Evolutionary conservation across 2,113 vertebrate species (phyloP), one percentile per base, ranked within the genome.

Genomic region (Alosa alosa): DNA sequence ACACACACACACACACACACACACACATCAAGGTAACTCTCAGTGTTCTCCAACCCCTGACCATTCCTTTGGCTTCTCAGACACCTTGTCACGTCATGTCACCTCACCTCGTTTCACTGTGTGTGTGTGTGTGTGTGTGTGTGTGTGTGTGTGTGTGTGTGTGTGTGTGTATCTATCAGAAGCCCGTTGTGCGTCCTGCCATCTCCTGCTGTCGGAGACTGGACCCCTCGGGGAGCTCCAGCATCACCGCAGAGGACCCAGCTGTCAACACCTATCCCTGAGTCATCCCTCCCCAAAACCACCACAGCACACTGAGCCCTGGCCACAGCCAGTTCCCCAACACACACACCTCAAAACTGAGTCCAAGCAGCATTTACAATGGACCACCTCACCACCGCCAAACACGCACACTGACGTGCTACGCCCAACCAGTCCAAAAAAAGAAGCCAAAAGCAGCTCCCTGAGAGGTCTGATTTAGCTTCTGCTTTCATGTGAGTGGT

Each of bases 61-160:
- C 57, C 57, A 22, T 64, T 20, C 22, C 64, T 13, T 25, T 36
- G 64, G 64, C 25, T 13, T 72, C 25, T 31, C 3, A 72, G 47
- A 83, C 83, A 72, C 81, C 46, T 72, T 81, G 52, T 87, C 86
- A 86, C 4, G 49, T 86, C 86, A 86, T 1, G 49, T 86, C 50
- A 49, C 44, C 78, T 72, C 72, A 81, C 9, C 36, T 31, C 25
- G 36, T 15, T 36, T 31, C 64, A 72, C 9, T 11, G 9, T 15
- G 36, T 15, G 7, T 20, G 72, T 84, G 10, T 72, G 64, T 72
- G 64, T 72, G 64, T 36, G 64, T 72, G 64, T 72, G 86, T 20
- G 72, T 84, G 10, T n/a, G 7, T 64, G 60, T 72, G 64, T 72
- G 64, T 72, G 64, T 36, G 64, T 68, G 60, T 68, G 60, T 31